Percentiles rank a stretch among this genome's conserved stretches.
Conservation (phyloP, 2,888 invertebrate species). For the Conistra vaccinii region DNA sequence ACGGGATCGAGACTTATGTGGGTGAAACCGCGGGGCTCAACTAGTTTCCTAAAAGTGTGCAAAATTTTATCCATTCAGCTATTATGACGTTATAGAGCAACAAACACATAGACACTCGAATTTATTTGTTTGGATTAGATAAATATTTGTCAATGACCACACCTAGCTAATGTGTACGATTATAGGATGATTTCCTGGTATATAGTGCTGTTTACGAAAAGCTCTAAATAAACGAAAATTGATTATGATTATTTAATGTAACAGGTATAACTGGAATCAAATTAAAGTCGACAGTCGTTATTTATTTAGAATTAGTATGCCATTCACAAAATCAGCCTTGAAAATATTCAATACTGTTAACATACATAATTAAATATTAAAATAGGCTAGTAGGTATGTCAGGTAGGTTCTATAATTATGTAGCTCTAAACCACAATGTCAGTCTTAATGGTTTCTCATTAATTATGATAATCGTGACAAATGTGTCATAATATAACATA, state of each 20-base stretch:
- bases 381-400: conserved; percentile 3
- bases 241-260: conserved; percentile 12
- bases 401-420: too few species aligned
- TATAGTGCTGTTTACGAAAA: conserved; percentile 3
- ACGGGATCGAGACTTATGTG: too few species aligned
- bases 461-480: conserved; percentile 34
- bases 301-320: conserved; percentile 35
- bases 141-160: background rate
- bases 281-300: conserved; percentile 6
- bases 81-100: background rate
- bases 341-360: conserved; percentile 35
- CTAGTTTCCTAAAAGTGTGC: background rate
- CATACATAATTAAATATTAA: conserved; percentile 13
- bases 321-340: conserved; percentile 48
- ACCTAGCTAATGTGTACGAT: background rate
- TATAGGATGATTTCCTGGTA: conserved; percentile 4
- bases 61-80: background rate
- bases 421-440: background rate
- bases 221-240: conserved; percentile 9
- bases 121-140: background rate
- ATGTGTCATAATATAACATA: background rate
- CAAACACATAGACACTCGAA: background rate
- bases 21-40: too few species aligned
- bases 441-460: conserved; percentile 31
- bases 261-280: conserved; percentile 38